Evolutionary conservation across 2,888 invertebrate genomes (phyloP), one percentile per base, ranked within the genome.

Genomic region (Limnephilus marmoratus): DNA sequence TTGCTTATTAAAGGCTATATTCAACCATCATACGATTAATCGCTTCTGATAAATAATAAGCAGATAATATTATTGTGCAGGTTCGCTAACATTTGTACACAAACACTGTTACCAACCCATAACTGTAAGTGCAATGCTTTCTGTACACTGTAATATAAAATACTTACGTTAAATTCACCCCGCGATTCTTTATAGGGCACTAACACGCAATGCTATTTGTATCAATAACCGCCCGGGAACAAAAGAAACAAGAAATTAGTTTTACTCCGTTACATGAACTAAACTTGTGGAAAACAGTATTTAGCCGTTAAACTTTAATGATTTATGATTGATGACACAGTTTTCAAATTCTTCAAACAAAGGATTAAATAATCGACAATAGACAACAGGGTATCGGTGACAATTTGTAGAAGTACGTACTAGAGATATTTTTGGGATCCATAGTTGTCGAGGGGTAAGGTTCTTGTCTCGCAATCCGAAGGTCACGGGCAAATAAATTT

Each of bases 151-250:
- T 24, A 24, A n/a, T 68, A 68, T n/a, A 68, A 24, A 24, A n/a
- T 68, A 68, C 24, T 9, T 68, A n/a, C 7, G 68, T n/a, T 24
- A 68, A 68, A 9, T 68, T 68, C 68, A 68, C 68, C 68, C 68
- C 24, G n/a, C 24, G 11, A 68, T 68, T 68, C 68, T 68, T 68
- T 68, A 68, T n/a, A 9, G 82, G 49, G 82, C 49, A 82, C 81
- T 29, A 90, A 90, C 90, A 90, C 90, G 81, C 81, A 82, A 82
- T 49, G 82, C 90, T 81, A 90, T 90, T 82, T 82, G 82, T 90
- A 90, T 90, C 90, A 90, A 90, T 90, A 90, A 90, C 81, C 31
- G 82, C 82, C 90, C 81, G 45, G 29, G 45, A 82, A 82, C 31
- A 82, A 18, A 34, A 68, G 31, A 82, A 82, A 82, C 15, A 82